These are phyloP conservation scores for Asarcornis scutulata DNA, from an alignment of 2,113 vertebrate genomes.

Conservation along the genomic window DNA sequence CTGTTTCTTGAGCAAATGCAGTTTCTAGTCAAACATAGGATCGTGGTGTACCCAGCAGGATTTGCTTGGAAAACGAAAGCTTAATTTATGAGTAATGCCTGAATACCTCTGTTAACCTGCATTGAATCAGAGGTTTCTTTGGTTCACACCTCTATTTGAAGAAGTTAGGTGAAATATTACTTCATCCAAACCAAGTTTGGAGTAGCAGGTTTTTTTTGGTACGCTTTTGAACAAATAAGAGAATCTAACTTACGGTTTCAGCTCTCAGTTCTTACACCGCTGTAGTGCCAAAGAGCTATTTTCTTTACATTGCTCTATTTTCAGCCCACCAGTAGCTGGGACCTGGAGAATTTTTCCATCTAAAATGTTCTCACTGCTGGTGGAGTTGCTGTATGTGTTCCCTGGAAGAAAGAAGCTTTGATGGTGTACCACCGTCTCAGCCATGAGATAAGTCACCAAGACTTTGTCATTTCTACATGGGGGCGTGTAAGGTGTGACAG, in stretches of 20 bases:
- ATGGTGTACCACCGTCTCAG: not conserved
- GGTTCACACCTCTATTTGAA: not conserved
- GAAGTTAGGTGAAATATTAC: not conserved
- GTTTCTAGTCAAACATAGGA: not conserved
- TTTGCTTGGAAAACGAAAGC: not conserved
- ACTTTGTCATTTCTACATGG: not conserved
- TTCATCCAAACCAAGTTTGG: not conserved
- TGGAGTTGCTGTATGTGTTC: not conserved
- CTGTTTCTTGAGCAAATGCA: not conserved
- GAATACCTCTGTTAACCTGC: not conserved
- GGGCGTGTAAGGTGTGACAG: not conserved
- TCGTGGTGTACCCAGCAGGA: not conserved
- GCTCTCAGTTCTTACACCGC: not conserved
- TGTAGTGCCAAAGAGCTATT: not conserved
- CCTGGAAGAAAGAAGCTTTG: not conserved
- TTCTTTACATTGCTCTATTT: not conserved
- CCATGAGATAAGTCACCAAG: not conserved
- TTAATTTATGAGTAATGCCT: not conserved
- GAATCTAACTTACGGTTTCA: not conserved
- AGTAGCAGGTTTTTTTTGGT: not conserved
- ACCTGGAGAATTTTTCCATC: not conserved
- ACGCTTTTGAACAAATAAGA: not conserved
- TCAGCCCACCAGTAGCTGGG: not conserved
- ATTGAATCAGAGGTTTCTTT: not conserved
- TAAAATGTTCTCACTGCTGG: not conserved